Evolutionary conservation across 1,140 invertebrate genomes (phyloP), one percentile per base, ranked within the genome.

Genomic region (Caerostris darwini): DNA sequence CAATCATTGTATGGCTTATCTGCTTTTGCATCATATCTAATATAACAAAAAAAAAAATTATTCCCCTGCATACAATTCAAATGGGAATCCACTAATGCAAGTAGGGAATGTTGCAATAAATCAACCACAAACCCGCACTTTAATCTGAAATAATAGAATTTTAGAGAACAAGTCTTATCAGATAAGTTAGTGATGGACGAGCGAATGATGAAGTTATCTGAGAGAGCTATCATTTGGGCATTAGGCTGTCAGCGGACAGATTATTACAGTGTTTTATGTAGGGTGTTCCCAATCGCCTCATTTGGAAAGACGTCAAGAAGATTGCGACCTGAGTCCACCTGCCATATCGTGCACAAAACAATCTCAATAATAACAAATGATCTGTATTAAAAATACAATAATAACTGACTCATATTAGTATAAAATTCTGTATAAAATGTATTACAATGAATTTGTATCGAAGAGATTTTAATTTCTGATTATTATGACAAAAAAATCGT

Each of bases 81-180:
- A 34, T 50, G n/a, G 8, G 54, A 58, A 7, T 54, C 14, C 10
- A 53, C 7, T 7, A 19, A n/a, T 57, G 14, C n/a, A 17, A 58
- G 17, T n/a, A 3, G 54, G n/a, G 50, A 50, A 64, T 7, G 59
- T 53, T 17, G 10, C 50, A 64, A 88, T 88, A 88, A 88, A 88
- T 88, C 86, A 88, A 88, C 86, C 86, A 34, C 86, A 88, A 88
- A 88, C 61, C 58, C 86, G 10, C 61, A 64, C 86, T 88, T 88
- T 88, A 88, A 88, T 88, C 86, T 64, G 86, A 88, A 88, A 88
- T 88, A 88, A 88, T 88, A 88, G 86, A 88, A 88, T 88, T 88
- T 88, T 88, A 61, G 86, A 88, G 86, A 53, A 6, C 58, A 5
- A 14, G 59, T 88, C 82, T 88, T 88, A 88, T 88, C 86, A 64